phyloP scores from a whole-genome alignment of 1,140 invertebrate genomes.

The Augochlora pura region DNA sequence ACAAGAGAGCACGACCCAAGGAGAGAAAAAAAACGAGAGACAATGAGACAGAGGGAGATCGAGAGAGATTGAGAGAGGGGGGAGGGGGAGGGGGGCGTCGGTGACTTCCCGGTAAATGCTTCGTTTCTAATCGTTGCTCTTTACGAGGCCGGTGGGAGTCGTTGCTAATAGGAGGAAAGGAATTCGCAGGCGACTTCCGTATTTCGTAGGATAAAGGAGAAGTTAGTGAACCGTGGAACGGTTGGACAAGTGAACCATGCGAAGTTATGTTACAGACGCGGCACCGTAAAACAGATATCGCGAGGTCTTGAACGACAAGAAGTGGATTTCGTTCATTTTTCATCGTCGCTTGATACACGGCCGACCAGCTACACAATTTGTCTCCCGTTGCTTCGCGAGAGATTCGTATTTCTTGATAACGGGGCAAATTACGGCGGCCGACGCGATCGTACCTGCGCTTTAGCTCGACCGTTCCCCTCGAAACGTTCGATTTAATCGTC shows the following conservation, averaged over 20 bases:
- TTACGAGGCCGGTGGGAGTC: slow-evolving; percentile 50
- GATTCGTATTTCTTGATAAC: neutral
- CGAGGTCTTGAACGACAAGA: slow-evolving; percentile 52
- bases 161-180: slow-evolving; percentile 49
- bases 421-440: neutral
- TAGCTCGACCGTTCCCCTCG: neutral
- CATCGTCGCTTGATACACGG: slow-evolving; percentile 33
- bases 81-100: neutral
- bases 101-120: slow-evolving; percentile 19
- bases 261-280: slow-evolving; percentile 56
- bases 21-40: too few relatives aligned
- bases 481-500: too few relatives aligned
- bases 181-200: slow-evolving; percentile 60
- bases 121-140: slow-evolving; percentile 54
- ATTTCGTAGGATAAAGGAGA: slow-evolving; percentile 62
- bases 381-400: neutral
- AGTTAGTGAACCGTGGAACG: slow-evolving; percentile 54
- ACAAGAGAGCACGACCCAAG: too few relatives aligned
- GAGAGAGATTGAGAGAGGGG: neutral
- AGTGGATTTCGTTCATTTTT: slow-evolving; percentile 56
- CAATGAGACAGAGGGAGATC: neutral
- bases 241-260: slow-evolving; percentile 59
- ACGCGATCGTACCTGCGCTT: neutral
- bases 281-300: slow-evolving; percentile 59
- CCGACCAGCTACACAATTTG: slow-evolving; percentile 52